Percentiles rank a stretch among this genome's conserved stretches.
phyloP scores from a whole-genome alignment of 64 coral and sea anemone species.

The Montipora sp. region DNA sequence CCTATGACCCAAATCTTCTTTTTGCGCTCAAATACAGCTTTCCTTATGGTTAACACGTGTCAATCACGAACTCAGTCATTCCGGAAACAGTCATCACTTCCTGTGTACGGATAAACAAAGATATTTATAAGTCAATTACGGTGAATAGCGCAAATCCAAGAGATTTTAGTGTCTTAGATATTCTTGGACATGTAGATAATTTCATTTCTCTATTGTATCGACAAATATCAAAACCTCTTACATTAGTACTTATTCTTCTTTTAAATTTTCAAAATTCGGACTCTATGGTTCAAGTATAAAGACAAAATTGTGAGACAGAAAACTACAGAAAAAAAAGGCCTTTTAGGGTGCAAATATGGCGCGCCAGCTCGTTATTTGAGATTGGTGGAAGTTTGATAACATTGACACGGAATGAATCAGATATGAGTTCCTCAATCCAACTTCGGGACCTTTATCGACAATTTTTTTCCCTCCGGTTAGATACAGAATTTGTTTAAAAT shows the following conservation, averaged over 20 bases:
- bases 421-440: no score
- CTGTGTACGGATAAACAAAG: constrained; percentile 2
- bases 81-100: constrained; percentile 53
- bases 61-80: not conserved
- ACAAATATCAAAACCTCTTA: not conserved
- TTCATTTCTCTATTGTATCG: not conserved
- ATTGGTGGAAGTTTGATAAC: not conserved
- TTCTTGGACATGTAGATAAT: not conserved
- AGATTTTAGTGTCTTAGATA: not conserved
- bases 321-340: no score
- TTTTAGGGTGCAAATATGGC: no score
- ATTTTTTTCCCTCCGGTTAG: not conserved
- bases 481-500: not conserved
- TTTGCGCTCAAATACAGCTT: not conserved
- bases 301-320: no score
- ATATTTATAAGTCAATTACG: constrained; percentile 60
- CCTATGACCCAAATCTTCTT: constrained; percentile 12
- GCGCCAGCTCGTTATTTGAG: not conserved
- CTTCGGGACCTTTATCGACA: no score
- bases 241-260: not conserved
- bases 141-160: constrained; percentile 25
- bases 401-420: no score
- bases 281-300: no score
- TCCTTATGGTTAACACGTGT: not conserved
- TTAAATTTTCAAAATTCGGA: not conserved